These are phyloP conservation scores for Sibirionetta formosa DNA, from an alignment of 2,797 vertebrate species.

Conservation along the genomic window DNA sequence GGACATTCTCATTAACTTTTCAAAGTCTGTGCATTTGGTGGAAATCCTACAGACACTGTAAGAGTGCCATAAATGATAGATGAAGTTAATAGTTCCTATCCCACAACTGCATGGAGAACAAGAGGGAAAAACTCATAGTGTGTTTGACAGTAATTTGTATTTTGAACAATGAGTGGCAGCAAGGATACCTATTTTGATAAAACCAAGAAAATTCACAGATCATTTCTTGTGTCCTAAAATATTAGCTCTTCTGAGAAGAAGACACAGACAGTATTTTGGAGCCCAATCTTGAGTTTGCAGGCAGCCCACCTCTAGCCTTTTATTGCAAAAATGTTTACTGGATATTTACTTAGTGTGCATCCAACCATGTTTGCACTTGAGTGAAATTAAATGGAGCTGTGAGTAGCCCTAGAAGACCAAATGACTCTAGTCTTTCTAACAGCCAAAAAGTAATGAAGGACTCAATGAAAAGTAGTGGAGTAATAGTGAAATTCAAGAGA, in stretches of 20 bases:
- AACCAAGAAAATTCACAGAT: not conserved
- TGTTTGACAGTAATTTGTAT: not conserved
- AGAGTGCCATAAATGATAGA: slow-evolving; percentile 20
- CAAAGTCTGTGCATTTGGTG: slow-evolving; percentile 12
- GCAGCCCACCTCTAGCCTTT: not conserved
- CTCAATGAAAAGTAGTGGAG: not conserved
- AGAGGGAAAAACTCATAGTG: not conserved
- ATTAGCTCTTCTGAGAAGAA: not conserved
- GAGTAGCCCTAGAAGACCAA: not conserved
- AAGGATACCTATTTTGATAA: not conserved
- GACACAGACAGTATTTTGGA: not conserved
- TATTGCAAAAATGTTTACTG: not conserved
- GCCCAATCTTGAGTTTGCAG: not conserved
- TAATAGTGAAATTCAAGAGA: not conserved
- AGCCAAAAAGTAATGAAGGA: not conserved
- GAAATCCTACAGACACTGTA: not conserved
- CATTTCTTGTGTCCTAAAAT: not conserved
- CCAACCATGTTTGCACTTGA: not conserved
- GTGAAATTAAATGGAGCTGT: not conserved
- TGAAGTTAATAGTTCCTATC: slow-evolving; percentile 2
- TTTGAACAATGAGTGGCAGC: not conserved
- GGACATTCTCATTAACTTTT: slow-evolving; percentile 52
- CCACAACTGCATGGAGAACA: not conserved
- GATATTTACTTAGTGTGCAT: not conserved
- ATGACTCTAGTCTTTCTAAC: not conserved